Evolutionary conservation across 2,888 invertebrate genomes (phyloP), one percentile per base, ranked within the genome.

Genomic region (Leptodirus hochenwartii): DNA sequence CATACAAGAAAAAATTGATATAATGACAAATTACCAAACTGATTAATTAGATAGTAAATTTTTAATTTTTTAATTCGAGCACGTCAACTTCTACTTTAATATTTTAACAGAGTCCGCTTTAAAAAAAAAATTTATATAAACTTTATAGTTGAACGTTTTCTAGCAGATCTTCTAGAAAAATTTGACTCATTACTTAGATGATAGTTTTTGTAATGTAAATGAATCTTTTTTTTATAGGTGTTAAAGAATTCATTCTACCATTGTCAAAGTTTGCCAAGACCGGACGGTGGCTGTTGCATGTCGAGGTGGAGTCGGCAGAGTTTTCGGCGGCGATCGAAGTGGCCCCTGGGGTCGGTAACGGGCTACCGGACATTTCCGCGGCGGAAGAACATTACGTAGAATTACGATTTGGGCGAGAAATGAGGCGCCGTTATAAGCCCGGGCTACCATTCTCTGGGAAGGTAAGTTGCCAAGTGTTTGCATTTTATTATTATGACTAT

Each of bases 301-400:
- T 60, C n/a, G 52, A 51, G 31, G 56, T 58, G 11, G 70, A 69
- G 2, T 64, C 64, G 1, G 62, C 61, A 2, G 58, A 63, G 9
- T 67, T 69, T 36, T 55, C 57, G 1, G 62, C 66, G 0, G 64
- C 64, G 15, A 54, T 71, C 28, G 63, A 60, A 25, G 62, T 71
- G 27, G 49, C 50, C 17, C 49, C 48, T 5, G 51, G 55, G 10
- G 57, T 56, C 2, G 58, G 47, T 33, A 44, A 56, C 2, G 55
- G 61, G 2, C 50, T 66, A 2, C 53, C 55, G 3, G 68, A 69
- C 16, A 63, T 69, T 0, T 65, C 70, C 0, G 70, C 69, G 2
- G 70, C 68, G 5, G 71, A 72, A 38, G 70, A 70, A 40, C 72
- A 72, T 43, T 71, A 68, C 39, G 71, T 71, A 8, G 71, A 71